These are phyloP conservation scores for Pristionchus maxplancki DNA, from an alignment of 2,888 invertebrate species.

Conservation along the genomic window DNA sequence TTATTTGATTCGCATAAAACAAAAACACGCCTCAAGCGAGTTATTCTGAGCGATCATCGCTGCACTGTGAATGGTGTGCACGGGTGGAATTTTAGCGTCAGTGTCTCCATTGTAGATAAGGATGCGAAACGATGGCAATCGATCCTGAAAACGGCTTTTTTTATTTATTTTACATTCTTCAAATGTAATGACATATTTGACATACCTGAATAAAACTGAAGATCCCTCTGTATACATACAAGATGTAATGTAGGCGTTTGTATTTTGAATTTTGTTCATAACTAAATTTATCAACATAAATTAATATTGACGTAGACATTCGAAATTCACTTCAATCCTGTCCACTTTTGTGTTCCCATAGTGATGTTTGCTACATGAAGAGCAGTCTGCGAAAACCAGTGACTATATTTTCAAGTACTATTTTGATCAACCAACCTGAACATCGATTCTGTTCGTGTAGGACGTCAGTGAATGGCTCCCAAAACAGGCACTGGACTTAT, in stretches of 20 bases:
- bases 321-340: neutral
- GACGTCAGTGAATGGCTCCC: neutral
- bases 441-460: neutral
- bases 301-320: neutral
- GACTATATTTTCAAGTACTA: neutral
- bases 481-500: neutral
- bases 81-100: neutral
- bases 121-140: neutral
- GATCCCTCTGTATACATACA: neutral
- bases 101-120: slow-evolving; percentile 11
- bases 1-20: neutral
- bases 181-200: too few species aligned
- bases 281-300: neutral
- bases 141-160: neutral
- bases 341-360: neutral
- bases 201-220: neutral
- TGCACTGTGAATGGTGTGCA: neutral
- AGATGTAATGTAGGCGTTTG: neutral
- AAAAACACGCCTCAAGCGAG: neutral
- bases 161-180: too few species aligned
- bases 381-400: neutral
- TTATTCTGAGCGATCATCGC: neutral
- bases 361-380: neutral
- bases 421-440: neutral
- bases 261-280: neutral